Base-by-base conservation (phyloP, 2,888 invertebrate genomes). In the Aphelenchoides bicaudatus region DNA sequence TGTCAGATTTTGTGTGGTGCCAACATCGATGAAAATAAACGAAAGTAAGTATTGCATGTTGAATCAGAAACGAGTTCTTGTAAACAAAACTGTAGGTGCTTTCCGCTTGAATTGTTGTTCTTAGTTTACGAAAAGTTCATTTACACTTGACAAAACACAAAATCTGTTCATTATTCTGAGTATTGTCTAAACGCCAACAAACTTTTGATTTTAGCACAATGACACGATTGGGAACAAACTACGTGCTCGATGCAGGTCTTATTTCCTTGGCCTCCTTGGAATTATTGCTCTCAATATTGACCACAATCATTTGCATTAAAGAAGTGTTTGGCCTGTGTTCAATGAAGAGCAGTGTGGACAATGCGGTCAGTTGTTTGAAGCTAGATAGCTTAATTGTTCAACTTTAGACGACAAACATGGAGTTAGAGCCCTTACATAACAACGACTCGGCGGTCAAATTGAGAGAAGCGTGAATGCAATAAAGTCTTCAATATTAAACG, bases 191-290 rank as follows among this genome's bases (percentile, higher is more conserved):
- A n/a, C n/a, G 19, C 19, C 2, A 16, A 2, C 19, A 2, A 38
- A 1, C 38, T 8, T n/a, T 10, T 25, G 16, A 29, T 61, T 72
- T 39, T 58, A 72, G 73, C 46, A 50, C 65, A 39, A 74, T 74
- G 74, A 74, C 67, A 6, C 65, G 74, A 13, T 60, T 74, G n/a
- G 74, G 74, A n/a, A 74, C 74, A 10, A 73, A 74, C 50, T 71
- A 71, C 39, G 67, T 71, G 28, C 54, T 74, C 16, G 73, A 74
- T 55, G 74, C 72, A 2, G 74, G 70, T 10, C 55, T 74, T 37
- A 73, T 73, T 23, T 58, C 68, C 10, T 59, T 66, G 21, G 71
- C 73, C 13, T 64, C 65, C 57, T 52, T 66, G 19, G 72, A 72
- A 39, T 56, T 73, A 10, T 39, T 71, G 13, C 56, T 71, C 8